Conservation (phyloP, 2,888 invertebrate genomes). For the Chloroclystis v-ata region DNA sequence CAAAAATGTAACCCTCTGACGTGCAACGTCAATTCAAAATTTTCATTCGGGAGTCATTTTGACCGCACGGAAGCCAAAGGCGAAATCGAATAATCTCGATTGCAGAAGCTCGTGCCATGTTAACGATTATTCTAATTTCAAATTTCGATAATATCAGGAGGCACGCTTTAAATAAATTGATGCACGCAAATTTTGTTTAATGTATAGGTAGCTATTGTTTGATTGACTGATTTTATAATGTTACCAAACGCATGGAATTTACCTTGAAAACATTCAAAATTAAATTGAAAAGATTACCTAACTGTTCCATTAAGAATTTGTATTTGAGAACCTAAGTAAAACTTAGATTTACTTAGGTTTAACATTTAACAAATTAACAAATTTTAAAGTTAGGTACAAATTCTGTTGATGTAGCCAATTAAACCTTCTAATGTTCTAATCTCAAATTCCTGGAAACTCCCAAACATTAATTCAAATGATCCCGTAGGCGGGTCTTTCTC, state of each 20-base stretch:
- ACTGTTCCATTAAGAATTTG: too few relatives aligned
- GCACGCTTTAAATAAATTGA: constrained; percentile 43
- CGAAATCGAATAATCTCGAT: constrained; percentile 39
- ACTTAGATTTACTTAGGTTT: too few relatives aligned
- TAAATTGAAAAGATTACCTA: neutral
- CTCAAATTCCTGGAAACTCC: constrained; percentile 13
- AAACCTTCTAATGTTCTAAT: neutral
- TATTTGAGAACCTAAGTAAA: too few relatives aligned
- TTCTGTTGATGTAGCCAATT: too few relatives aligned
- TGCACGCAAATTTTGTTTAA: constrained; percentile 37
- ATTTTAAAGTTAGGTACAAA: too few relatives aligned
- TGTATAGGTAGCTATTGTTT: constrained; percentile 19
- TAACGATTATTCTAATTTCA: constrained; percentile 40
- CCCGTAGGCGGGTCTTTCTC: constrained; percentile 48
- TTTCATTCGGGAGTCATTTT: constrained; percentile 13
- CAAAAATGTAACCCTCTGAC: constrained; percentile 2
- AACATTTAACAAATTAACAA: too few relatives aligned
- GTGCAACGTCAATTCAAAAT: constrained; percentile 10
- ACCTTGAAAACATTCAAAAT: neutral
- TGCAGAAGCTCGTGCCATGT: constrained; percentile 59
- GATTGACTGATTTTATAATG: constrained; percentile 16
- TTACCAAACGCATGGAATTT: neutral
- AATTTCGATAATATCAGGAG: constrained; percentile 42
- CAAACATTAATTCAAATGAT: constrained; percentile 20
- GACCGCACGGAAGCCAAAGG: constrained; percentile 57